Percentiles rank a stretch among this genome's conserved stretches.
Conservation (phyloP, 2,797 vertebrate genomes). For the Thalassophryne amazonica region DNA sequence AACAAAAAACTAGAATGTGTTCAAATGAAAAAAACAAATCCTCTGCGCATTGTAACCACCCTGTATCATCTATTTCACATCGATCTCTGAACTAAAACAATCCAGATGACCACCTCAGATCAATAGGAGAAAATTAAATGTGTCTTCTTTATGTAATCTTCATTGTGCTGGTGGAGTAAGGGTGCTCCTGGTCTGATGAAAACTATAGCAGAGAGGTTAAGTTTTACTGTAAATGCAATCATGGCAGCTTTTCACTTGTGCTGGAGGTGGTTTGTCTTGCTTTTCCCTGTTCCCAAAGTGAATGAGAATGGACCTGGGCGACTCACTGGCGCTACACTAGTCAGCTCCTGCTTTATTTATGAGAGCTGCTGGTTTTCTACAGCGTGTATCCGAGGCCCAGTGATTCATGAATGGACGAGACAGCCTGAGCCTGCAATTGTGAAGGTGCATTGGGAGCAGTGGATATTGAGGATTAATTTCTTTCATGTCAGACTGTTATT, state of each 20-base stretch:
- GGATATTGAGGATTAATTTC: slow-evolving; percentile 77
- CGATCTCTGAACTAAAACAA: slow-evolving; percentile 45
- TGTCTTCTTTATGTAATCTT: slow-evolving; percentile 47
- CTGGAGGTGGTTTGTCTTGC: slow-evolving; percentile 56
- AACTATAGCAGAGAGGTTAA: slow-evolving; percentile 12
- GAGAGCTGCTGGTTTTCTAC: slow-evolving; percentile 72
- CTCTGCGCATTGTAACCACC: slow-evolving; percentile 39
- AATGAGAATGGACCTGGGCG: slow-evolving; percentile 64
- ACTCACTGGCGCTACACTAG: slow-evolving; percentile 70
- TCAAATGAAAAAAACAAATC: slow-evolving; percentile 50
- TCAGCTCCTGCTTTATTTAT: slow-evolving; percentile 79
- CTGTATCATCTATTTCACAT: slow-evolving; percentile 59
- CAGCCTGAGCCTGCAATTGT: slow-evolving; percentile 70
- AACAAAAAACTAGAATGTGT: slow-evolving; percentile 62
- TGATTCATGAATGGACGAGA: slow-evolving; percentile 81
- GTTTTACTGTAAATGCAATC: slow-evolving; percentile 31
- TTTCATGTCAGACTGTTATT: slow-evolving; percentile 70
- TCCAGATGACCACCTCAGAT: slow-evolving; percentile 47
- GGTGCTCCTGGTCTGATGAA: slow-evolving; percentile 8
- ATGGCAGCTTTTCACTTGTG: slow-evolving; percentile 27
- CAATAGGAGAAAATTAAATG: slow-evolving; percentile 58
- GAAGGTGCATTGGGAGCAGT: slow-evolving; percentile 71
- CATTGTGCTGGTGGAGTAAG: not conserved
- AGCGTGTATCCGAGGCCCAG: slow-evolving; percentile 64
- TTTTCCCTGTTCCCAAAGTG: slow-evolving; percentile 55